phyloP scores from a whole-genome alignment of 2,888 invertebrate genomes.

The Ametastegia equiseti region DNA sequence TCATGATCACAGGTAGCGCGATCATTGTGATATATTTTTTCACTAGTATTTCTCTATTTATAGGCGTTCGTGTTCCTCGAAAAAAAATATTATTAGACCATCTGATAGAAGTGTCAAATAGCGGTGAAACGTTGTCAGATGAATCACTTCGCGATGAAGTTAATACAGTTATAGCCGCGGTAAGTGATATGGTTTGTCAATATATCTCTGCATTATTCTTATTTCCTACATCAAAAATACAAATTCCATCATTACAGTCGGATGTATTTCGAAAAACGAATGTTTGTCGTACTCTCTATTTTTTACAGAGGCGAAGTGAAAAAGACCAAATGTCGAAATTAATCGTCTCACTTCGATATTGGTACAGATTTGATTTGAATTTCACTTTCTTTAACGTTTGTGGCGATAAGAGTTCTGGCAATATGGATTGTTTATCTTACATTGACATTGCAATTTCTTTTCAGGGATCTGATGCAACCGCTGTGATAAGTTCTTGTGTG shows the following conservation, averaged over 20 bases:
- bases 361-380: no score
- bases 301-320: no score
- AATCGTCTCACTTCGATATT: no score
- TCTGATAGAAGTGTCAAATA: conserved; percentile 76
- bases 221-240: not conserved
- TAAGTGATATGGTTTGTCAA: not conserved
- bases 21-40: not conserved
- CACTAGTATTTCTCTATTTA: not conserved
- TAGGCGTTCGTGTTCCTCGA: not conserved
- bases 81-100: conserved; percentile 76
- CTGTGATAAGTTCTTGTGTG: not conserved
- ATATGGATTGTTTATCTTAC: no score
- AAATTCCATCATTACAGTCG: no score
- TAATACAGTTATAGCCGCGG: not conserved
- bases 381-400: no score
- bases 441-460: not conserved
- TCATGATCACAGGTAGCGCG: not conserved
- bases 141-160: not conserved
- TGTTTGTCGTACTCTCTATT: no score
- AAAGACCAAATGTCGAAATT: no score
- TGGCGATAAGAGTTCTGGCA: no score
- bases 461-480: not conserved
- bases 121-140: conserved; percentile 76
- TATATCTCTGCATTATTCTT: not conserved
- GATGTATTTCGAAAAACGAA: no score